phyloP scores from a whole-genome alignment of 2,113 vertebrate genomes.

The Tupaia chinensis region DNA sequence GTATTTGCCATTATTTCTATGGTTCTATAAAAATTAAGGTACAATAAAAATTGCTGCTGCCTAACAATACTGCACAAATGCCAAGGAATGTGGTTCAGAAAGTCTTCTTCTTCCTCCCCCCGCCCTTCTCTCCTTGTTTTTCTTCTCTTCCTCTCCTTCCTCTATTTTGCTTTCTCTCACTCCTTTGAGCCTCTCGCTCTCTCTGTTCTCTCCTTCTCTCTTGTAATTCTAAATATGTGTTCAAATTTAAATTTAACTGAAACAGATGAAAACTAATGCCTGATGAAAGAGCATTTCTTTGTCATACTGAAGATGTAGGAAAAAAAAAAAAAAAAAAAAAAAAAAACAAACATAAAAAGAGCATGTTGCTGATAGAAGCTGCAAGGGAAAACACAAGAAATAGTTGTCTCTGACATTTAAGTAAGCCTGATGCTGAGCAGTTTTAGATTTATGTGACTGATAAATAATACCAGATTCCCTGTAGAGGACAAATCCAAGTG shows the following conservation, averaged over 20 bases:
- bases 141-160: too few relatives aligned
- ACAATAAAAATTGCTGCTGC: background rate
- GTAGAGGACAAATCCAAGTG: constrained; percentile 69
- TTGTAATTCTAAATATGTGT: constrained; percentile 35
- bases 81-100: background rate
- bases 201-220: background rate
- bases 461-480: constrained; percentile 74
- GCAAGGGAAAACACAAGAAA: constrained; percentile 57
- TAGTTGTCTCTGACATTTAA: constrained; percentile 71
- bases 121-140: background rate
- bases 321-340: background rate
- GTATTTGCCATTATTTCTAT: background rate
- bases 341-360: constrained; percentile 40
- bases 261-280: constrained; percentile 46
- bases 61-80: background rate
- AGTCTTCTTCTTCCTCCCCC: background rate
- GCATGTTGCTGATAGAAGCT: constrained; percentile 51
- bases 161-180: background rate
- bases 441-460: constrained; percentile 73
- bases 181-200: background rate
- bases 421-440: constrained; percentile 46
- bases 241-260: constrained; percentile 55
- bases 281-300: constrained; percentile 52
- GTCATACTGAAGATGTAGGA: background rate
- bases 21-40: constrained; percentile 7